A percentile compares a stretch with the other conserved stretches of the same genome.
These are phyloP conservation scores for Luffia ferchaultella DNA, from an alignment of 2,888 invertebrate genomes.

Conservation along the genomic window DNA sequence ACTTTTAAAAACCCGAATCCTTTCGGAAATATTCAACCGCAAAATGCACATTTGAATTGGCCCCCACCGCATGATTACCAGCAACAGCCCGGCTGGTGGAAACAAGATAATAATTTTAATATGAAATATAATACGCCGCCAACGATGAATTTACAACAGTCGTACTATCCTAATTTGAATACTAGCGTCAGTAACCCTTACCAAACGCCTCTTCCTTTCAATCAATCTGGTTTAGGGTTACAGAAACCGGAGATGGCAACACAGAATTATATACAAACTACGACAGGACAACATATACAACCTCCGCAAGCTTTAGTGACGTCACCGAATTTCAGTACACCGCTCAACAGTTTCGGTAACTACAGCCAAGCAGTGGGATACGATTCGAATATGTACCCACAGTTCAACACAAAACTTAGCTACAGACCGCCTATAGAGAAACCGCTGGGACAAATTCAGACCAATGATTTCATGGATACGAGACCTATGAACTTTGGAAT, in stretches of 20 bases:
- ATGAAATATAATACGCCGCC: conserved; percentile 22
- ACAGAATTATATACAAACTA: conserved; percentile 17
- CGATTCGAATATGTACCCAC: conserved; percentile 52
- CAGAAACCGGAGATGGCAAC: background rate
- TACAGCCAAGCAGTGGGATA: conserved; percentile 36
- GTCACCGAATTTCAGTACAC: conserved; percentile 42
- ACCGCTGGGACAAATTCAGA: conserved; percentile 24
- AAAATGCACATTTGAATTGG: conserved; percentile 21
- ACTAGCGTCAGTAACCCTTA: conserved; percentile 2
- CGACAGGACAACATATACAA: conserved; percentile 40
- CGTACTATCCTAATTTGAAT: conserved; percentile 27
- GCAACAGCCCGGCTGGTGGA: conserved; percentile 34
- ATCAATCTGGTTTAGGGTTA: background rate
- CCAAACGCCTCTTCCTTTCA: conserved; percentile 1
- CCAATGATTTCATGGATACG: conserved; percentile 31
- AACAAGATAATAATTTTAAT: conserved; percentile 33
- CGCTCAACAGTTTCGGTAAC: conserved; percentile 33
- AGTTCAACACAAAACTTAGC: conserved; percentile 28
- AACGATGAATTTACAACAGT: conserved; percentile 29
- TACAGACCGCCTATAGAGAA: conserved; percentile 36
- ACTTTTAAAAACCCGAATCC: conserved; percentile 22
- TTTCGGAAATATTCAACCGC: background rate
- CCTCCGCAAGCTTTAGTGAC: conserved; percentile 35
- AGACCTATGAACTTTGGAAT: conserved; percentile 27
- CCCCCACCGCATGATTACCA: conserved; percentile 25